phyloP scores from a whole-genome alignment of 2,888 invertebrate species.

The Xestoiulus laeticollis region DNA sequence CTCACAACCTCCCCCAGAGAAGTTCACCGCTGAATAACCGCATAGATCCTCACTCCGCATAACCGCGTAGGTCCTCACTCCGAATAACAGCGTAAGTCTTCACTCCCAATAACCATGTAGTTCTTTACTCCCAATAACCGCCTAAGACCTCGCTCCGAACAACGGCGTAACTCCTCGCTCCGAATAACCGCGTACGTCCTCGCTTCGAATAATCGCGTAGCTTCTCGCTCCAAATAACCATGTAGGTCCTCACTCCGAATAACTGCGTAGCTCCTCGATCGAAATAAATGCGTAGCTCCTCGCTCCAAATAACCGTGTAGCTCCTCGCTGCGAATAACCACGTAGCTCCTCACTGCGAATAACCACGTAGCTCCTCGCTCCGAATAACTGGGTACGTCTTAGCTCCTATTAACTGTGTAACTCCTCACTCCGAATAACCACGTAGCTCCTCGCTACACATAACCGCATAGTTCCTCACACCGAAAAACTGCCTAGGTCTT shows the following conservation, averaged over 20 bases:
- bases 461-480: background rate
- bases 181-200: background rate
- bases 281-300: background rate
- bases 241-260: background rate
- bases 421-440: background rate
- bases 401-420: background rate
- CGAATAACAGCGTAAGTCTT: no score
- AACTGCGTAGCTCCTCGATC: background rate
- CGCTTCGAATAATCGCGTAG: background rate
- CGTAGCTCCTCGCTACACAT: no score
- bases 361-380: background rate
- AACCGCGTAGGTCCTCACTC: background rate
- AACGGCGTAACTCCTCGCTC: background rate
- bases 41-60: background rate
- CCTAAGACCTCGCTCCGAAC: no score
- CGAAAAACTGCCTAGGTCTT: background rate
- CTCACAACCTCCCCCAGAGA: no score
- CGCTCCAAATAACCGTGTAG: no score
- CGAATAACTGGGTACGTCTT: no score
- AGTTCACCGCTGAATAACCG: background rate
- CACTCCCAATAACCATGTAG: background rate
- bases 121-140: background rate
- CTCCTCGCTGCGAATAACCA: background rate
- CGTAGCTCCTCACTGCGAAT: background rate
- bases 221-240: no score